A percentile compares a stretch with the other conserved stretches of the same genome.
Evolutionary conservation across 2,797 vertebrate species (phyloP).

Genomic region (Heliangelus exortis): DNA sequence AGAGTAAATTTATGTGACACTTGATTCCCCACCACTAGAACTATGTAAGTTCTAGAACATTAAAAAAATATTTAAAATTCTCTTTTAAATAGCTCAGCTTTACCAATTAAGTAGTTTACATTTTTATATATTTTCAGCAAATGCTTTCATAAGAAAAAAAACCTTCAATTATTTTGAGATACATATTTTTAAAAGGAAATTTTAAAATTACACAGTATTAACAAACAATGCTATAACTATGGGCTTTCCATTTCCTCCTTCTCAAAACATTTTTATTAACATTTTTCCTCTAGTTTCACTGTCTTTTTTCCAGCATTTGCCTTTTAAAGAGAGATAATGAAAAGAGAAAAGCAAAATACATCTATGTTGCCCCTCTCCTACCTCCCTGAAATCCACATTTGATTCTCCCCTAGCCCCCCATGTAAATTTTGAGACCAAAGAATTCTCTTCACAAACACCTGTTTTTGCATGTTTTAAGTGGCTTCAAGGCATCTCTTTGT

Average conservation of each 20-base stretch:
- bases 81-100: neutral
- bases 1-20: neutral
- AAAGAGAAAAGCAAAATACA: neutral
- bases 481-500: neutral
- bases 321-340: neutral
- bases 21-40: neutral
- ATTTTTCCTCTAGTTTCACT: neutral
- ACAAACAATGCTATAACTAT: neutral
- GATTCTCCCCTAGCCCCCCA: neutral
- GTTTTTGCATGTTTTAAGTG: neutral
- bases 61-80: neutral
- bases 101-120: neutral
- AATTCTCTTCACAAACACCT: neutral
- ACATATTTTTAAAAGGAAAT: neutral
- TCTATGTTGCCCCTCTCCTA: neutral
- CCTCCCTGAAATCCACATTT: fast-evolving
- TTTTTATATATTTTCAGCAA: neutral
- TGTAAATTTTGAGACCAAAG: neutral
- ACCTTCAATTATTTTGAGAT: neutral
- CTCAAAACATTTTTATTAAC: neutral
- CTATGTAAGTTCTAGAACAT: neutral
- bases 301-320: neutral
- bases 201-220: neutral
- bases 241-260: neutral
- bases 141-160: neutral